phyloP scores from a whole-genome alignment of 2,888 invertebrate species.

The Junonia oenone region DNA sequence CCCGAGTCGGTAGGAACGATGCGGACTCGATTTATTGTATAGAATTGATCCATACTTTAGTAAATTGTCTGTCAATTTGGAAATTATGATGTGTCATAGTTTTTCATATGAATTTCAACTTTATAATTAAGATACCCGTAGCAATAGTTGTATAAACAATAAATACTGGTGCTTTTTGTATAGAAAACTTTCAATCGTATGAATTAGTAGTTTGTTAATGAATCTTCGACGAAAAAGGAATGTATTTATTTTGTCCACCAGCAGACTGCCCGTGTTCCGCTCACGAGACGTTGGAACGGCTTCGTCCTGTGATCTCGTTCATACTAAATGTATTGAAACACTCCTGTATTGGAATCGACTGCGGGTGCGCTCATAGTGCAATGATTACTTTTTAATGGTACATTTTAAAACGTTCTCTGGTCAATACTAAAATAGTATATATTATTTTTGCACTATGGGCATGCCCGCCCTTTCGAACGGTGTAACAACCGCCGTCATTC shows the following conservation, averaged over 20 bases:
- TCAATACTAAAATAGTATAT: not conserved
- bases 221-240: not conserved
- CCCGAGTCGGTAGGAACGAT: no score
- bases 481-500: no score
- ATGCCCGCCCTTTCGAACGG: not conserved
- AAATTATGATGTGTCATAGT: not conserved
- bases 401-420: not conserved
- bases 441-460: not conserved
- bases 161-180: not conserved
- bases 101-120: not conserved
- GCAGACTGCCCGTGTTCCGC: not conserved
- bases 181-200: not conserved
- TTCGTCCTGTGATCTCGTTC: not conserved
- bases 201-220: not conserved
- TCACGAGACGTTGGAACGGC: not conserved
- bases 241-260: not conserved
- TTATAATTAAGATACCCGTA: not conserved
- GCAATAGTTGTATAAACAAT: not conserved
- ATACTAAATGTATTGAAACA: not conserved
- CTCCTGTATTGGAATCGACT: not conserved
- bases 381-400: not conserved
- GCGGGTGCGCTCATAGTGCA: not conserved
- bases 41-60: not conserved
- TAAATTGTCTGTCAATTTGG: not conserved
- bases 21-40: not conserved